Evolutionary conservation across 2,113 vertebrate genomes (phyloP), one percentile per base, ranked within the genome.

Genomic region (Ictalurus punctatus): DNA sequence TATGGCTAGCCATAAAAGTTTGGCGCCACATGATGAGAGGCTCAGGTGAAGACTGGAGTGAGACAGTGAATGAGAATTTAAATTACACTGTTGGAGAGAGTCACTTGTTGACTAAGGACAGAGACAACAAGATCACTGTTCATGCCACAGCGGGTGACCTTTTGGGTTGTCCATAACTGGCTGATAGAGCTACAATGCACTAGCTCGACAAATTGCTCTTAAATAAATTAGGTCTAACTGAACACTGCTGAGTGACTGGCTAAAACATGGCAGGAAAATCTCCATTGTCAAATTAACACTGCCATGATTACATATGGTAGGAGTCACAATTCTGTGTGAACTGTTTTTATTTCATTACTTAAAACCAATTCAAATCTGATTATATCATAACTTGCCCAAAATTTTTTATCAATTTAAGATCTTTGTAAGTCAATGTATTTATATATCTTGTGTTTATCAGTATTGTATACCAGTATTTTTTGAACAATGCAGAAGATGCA

Each of bases 1-100:
- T 83, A 88, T 34, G 44, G 44, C 37, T 81, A 59, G 59, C 84
- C 25, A 63, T 86, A 87, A 84, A 78, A 83, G 73, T 59, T 59
- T 87, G 87, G 78, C 19, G n/a, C 61, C 76, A 83, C 37, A 71
- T 58, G 44, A 84, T 56, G 58, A 67, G 54, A 89, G 44, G 19
- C 30, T 89, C 30, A 67, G 83, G 82, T 63, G 74, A 65, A 63
- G 25, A 58, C 34, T 37, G 30, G 69, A 73, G 30, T 73, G 34
- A 73, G 34, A 76, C 21, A 25, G 37, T 74, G 71, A 76, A 44
- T 44, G 37, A 37, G 8, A 23, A 76, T 76, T 76, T 71, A 71
- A 73, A 73, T 16, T 5, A 37, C 30, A 73, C 1, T 37, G 6
- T 76, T 40, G 73, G 73, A 44, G 37, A 44, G 40, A 78, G 74